These are phyloP conservation scores for Lithophane ornitopus DNA, from an alignment of 2,888 invertebrate species.

Conservation along the genomic window DNA sequence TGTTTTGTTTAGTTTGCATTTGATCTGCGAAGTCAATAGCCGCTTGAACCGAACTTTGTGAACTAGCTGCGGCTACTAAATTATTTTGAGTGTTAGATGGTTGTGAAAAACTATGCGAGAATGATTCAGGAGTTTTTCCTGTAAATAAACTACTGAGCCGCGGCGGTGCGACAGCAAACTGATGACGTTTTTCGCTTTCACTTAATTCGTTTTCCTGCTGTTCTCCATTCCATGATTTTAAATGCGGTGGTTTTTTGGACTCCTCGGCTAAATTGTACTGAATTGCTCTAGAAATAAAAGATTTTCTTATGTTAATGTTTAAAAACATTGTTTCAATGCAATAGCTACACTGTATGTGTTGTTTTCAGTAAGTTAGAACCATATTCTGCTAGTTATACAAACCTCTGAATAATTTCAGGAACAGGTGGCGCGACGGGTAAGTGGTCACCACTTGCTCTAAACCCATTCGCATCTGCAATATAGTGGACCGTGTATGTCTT, in stretches of 20 bases:
- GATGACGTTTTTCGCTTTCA: conserved; percentile 74
- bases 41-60: conserved; percentile 78
- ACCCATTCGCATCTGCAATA: conserved; percentile 94
- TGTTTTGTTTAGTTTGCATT: conserved; percentile 78
- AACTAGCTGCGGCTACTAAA: conserved; percentile 78
- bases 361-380: neutral
- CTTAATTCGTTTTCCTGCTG: conserved; percentile 77
- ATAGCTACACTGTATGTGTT: neutral
- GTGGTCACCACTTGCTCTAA: conserved; percentile 94
- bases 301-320: neutral
- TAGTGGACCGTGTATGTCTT: conserved; percentile 92
- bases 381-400: conserved; percentile 29
- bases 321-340: neutral
- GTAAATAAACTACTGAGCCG: conserved; percentile 81
- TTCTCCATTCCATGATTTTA: conserved; percentile 81
- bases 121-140: conserved; percentile 87
- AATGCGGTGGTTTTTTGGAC: conserved; percentile 83
- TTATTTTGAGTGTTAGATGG: conserved; percentile 78
- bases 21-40: conserved; percentile 79
- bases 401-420: conserved; percentile 93
- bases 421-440: conserved; percentile 94
- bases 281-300: conserved; percentile 77
- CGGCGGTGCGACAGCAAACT: conserved; percentile 72
- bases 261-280: conserved; percentile 89
- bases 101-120: conserved; percentile 83